Base-by-base conservation (phyloP, 2,797 vertebrate genomes). In the Fringilla coelebs region DNA sequence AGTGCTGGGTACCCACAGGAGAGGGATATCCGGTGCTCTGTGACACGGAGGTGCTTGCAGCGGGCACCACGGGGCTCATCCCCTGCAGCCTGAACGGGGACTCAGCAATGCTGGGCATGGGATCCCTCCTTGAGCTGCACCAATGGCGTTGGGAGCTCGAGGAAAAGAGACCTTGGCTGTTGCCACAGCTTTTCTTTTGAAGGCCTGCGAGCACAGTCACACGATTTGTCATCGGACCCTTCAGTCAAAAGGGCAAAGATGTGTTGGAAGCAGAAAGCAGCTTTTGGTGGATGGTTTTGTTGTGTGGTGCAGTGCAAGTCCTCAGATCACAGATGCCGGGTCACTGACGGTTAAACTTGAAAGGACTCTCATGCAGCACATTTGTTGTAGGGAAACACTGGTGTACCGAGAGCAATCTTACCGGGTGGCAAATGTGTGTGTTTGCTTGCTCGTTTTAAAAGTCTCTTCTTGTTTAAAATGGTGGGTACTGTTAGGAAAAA, bases 91-190 rank as follows among this genome's bases (percentile, higher is more conserved):
- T 43, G 21, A 60, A 6, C 0, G 0, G 43, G 19, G 0, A 2
- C 28, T 63, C 0, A 0, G 73, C 1, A 2, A 31, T 46, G 12
- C 1, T 2, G 7, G 67, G 13, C 0, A 1, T 4, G 11, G 72
- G 80, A 65, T 41, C 60, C 66, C 38, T 60, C 34, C 41, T 34
- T 78, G 73, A 67, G 55, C 86, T 38, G 40, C 58, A 26, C 68
- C 85, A 66, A 6, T 2, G 7, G 0, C 4, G 54, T 34, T 6
- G 3, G 31, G 41, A 90, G 78, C 73, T 32, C 3, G 38, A 72
- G 60, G 58, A 89, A 85, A 88, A 41, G 52, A 71, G 71, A 40
- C 57, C 65, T n/a, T 32, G 67, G 76, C 87, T 91, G 78, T 80
- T 13, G 3, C 51, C 21, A 46, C 74, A 77, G 76, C 65, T 61